Percentiles rank a stretch among this genome's conserved stretches.
Evolutionary conservation across 1,140 invertebrate genomes (phyloP).

Genomic region (Hyposmocoma kahamanoa): DNA sequence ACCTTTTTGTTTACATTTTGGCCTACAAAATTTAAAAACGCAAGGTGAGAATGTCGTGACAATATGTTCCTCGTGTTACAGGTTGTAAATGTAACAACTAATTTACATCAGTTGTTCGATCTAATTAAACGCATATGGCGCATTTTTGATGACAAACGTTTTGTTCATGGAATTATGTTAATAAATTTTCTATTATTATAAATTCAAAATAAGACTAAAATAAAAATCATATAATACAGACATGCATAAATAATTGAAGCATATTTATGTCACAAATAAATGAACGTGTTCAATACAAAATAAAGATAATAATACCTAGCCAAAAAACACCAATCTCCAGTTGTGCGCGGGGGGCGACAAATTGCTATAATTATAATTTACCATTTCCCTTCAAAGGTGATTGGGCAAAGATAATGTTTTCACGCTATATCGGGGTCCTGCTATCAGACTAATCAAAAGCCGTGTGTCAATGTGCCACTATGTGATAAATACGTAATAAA

Average conservation of each 20-base stretch:
- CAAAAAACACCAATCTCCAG: no score
- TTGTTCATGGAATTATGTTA: neutral
- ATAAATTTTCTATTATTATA: no score
- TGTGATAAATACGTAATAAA: slow-evolving; percentile 30
- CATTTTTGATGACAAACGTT: neutral
- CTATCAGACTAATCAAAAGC: slow-evolving; percentile 14
- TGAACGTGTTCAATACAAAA: neutral
- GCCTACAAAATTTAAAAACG: no score
- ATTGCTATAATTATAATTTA: slow-evolving; percentile 41
- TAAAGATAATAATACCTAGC: neutral
- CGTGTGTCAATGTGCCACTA: slow-evolving; percentile 18
- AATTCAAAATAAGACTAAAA: no score
- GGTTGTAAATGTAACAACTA: neutral
- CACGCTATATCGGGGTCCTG: slow-evolving; percentile 26
- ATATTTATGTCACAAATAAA: no score
- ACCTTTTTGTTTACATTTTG: no score
- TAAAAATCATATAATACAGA: no score
- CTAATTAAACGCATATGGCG: slow-evolving; percentile 2
- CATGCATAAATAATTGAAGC: no score
- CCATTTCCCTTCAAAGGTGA: slow-evolving; percentile 18
- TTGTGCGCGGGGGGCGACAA: slow-evolving; percentile 22
- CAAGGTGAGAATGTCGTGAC: slow-evolving; percentile 7
- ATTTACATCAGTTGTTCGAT: slow-evolving; percentile 3
- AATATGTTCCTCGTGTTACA: neutral
- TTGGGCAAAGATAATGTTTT: slow-evolving; percentile 27